Evolutionary conservation across 2,888 invertebrate genomes (phyloP).

Genomic region (Hirtodrosophila alboralis): DNA sequence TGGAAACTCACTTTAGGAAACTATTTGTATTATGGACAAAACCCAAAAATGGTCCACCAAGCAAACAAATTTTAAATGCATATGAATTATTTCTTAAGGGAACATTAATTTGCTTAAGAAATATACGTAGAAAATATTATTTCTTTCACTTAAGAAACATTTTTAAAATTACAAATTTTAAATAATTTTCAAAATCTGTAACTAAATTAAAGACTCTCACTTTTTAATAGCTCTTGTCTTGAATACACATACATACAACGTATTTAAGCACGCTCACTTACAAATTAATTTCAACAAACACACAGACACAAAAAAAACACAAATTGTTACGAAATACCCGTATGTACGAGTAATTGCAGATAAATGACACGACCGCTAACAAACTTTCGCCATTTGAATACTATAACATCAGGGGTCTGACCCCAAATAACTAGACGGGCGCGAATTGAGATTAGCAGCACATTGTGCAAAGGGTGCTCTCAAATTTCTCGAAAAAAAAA

Average conservation of each 20-base stretch:
- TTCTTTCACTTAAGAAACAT: too few species aligned
- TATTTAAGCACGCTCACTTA: neutral
- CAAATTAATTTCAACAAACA: conserved; percentile 22
- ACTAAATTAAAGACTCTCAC: neutral
- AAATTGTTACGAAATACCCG: conserved; percentile 42
- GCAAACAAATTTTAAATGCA: too few species aligned
- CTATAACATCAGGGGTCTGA: conserved; percentile 32
- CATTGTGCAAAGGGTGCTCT: neutral
- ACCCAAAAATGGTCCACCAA: too few species aligned
- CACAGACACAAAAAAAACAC: neutral
- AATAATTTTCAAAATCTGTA: neutral
- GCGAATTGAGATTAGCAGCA: conserved; percentile 34
- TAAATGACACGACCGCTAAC: conserved; percentile 61
- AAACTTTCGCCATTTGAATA: conserved; percentile 65
- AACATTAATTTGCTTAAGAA: too few species aligned
- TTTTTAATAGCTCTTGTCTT: neutral
- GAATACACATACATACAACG: too few species aligned
- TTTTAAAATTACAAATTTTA: too few species aligned
- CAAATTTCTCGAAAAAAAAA: too few species aligned
- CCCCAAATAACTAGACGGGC: conserved; percentile 28
- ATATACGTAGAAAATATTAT: too few species aligned
- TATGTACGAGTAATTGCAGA: conserved; percentile 55
- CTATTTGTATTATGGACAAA: too few species aligned
- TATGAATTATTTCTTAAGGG: too few species aligned
- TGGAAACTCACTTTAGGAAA: too few species aligned